Evolutionary conservation across 2,797 vertebrate species (phyloP).

Genomic region (Myotis findleyi): DNA sequence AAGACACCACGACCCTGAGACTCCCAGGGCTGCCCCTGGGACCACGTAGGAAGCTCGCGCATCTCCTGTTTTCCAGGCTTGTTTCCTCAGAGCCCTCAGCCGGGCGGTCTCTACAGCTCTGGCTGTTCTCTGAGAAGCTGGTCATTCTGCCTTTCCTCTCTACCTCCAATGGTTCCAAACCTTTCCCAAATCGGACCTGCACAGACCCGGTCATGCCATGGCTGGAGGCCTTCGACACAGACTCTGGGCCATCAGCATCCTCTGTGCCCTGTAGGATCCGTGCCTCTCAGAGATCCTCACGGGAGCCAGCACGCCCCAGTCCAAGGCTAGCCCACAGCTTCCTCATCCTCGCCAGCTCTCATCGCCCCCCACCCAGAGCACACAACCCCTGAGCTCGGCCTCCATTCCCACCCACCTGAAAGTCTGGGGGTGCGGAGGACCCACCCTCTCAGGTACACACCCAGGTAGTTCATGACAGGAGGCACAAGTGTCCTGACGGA

Average conservation of each 20-base stretch:
- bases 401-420: background rate
- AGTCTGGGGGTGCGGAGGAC: background rate
- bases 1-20: background rate
- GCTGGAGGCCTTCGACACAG: background rate
- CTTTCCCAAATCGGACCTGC: background rate
- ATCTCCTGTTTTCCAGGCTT: background rate
- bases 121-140: background rate
- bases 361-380: too few species aligned
- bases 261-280: rapidly evolving
- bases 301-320: background rate
- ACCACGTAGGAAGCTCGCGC: background rate
- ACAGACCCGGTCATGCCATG: background rate
- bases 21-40: too few species aligned
- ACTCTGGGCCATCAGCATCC: background rate
- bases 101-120: background rate
- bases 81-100: background rate
- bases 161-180: background rate
- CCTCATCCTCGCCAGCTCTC: background rate
- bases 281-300: background rate
- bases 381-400: background rate
- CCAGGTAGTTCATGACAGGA: background rate
- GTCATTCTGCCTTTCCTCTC: background rate
- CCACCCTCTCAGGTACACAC: too few species aligned
- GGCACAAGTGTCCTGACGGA: background rate
- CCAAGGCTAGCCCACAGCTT: background rate